phyloP scores from a whole-genome alignment of 1,140 invertebrate species.

The Nomia melanderi region DNA sequence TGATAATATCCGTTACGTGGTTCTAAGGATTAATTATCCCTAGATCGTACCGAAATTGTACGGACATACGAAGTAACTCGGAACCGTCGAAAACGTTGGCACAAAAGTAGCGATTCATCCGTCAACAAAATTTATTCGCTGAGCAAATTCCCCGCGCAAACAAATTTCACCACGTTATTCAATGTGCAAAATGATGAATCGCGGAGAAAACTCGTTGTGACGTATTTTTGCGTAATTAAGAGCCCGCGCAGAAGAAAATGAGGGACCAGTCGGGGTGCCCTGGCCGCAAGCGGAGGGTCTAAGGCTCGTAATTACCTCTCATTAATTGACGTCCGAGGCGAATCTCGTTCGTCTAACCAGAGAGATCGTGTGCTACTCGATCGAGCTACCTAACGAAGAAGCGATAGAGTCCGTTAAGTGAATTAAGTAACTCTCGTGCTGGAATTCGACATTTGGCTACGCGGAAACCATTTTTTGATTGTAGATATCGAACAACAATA shows the following conservation, averaged over 20 bases:
- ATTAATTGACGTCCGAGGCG: constrained; percentile 49
- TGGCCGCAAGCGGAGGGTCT: not conserved
- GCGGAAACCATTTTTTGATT: not conserved
- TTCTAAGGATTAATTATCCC: too few species aligned
- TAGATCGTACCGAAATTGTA: too few species aligned
- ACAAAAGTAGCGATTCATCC: too few species aligned
- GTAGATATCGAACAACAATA: not conserved
- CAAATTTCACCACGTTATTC: not conserved
- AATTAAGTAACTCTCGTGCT: constrained; percentile 64
- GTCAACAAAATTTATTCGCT: too few species aligned
- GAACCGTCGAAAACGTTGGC: too few species aligned
- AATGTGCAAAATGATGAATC: constrained; percentile 17
- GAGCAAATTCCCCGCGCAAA: too few species aligned
- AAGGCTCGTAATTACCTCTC: constrained; percentile 41
- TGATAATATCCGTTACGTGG: too few species aligned
- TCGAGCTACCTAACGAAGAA: not conserved
- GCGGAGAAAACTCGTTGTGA: constrained; percentile 29
- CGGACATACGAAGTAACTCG: too few species aligned
- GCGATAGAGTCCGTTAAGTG: constrained; percentile 54
- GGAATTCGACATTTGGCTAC: not conserved
- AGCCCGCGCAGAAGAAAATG: not conserved
- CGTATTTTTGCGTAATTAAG: constrained; percentile 51
- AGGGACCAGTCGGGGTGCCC: constrained; percentile 28
- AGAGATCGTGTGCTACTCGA: not conserved
- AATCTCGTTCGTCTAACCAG: not conserved